Conservation (phyloP, 2,113 vertebrate species). For the Marmota monax region DNA sequence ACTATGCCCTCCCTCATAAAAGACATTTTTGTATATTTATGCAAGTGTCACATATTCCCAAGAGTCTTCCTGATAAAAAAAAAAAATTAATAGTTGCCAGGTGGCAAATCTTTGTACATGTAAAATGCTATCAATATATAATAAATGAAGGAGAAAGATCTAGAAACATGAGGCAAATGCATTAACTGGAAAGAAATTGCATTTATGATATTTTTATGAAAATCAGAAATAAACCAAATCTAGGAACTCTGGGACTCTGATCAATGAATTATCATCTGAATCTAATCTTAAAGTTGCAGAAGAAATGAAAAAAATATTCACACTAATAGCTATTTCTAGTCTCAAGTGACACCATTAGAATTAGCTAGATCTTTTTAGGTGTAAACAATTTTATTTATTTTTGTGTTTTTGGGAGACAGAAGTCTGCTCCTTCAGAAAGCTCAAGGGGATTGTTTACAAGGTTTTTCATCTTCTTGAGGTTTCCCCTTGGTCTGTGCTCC, state of each 20-base stretch:
- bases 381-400: not conserved
- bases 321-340: too few relatives aligned
- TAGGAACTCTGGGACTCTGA: rapidly evolving
- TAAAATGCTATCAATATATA: not conserved
- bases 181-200: not conserved
- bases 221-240: not conserved
- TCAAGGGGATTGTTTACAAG: not conserved
- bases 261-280: rapidly evolving
- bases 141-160: rapidly evolving
- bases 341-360: too few relatives aligned
- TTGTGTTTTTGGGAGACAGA: not conserved
- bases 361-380: not conserved
- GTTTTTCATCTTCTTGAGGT: not conserved
- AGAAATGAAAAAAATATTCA: not conserved
- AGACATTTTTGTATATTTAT: not conserved
- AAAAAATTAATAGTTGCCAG: too few relatives aligned
- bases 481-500: too few relatives aligned
- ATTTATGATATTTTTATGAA: not conserved
- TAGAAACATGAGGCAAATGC: not conserved
- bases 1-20: not conserved
- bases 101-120: not conserved
- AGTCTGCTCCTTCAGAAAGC: rapidly evolving
- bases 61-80: rapidly evolving
- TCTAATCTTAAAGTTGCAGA: not conserved
- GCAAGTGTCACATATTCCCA: not conserved